A percentile compares a stretch with the other conserved stretches of the same genome.
Evolutionary conservation across 2,888 invertebrate species (phyloP).

Genomic region (Cephus spinipes): DNA sequence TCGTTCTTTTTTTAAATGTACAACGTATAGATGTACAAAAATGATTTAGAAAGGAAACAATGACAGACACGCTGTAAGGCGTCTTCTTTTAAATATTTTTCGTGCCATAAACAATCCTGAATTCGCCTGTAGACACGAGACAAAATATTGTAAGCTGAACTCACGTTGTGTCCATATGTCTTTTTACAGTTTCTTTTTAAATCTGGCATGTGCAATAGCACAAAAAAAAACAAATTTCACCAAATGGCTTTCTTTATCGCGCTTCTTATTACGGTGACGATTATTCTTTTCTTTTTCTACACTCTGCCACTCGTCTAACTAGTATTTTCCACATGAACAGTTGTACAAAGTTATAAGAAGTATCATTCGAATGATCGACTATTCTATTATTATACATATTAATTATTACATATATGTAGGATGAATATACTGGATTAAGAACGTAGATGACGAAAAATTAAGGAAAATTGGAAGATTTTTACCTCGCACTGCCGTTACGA

Average conservation of each 20-base stretch:
- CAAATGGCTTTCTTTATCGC: neutral
- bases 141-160: neutral
- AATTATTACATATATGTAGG: neutral
- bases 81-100: neutral
- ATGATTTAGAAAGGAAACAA: neutral
- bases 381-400: neutral
- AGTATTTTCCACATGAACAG: neutral
- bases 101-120: neutral
- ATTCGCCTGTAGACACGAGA: neutral
- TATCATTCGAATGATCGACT: neutral
- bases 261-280: neutral
- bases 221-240: neutral
- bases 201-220: neutral
- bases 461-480: slow-evolving; percentile 25
- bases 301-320: neutral
- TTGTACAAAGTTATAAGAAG: neutral
- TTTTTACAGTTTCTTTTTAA: neutral
- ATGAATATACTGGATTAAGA: neutral
- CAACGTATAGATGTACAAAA: neutral
- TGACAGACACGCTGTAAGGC: neutral
- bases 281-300: neutral
- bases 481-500: slow-evolving; percentile 49
- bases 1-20: neutral
- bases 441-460: neutral
- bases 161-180: neutral